Evolutionary conservation across 2,888 invertebrate genomes (phyloP), one percentile per base, ranked within the genome.

Genomic region (Gnatocerus cornutus): DNA sequence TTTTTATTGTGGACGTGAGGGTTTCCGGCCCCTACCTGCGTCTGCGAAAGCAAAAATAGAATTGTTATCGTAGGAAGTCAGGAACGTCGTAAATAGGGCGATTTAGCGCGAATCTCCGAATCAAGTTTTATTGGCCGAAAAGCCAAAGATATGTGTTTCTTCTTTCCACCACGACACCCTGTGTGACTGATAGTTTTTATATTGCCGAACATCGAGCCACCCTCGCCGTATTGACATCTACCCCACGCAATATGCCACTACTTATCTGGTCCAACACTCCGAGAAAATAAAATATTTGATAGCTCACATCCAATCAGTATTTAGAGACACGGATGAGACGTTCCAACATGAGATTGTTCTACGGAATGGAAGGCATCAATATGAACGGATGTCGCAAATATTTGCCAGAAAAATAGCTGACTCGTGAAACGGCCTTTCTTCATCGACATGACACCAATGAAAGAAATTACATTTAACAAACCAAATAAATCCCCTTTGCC

Each of bases 41-140:
- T 62, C 21, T 50, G 62, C 41, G 50, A 62, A 52, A 46, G 55
- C 74, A 78, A 76, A 80, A 81, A 82, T 79, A 80, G 80, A 83
- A 83, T 81, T 79, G 81, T 83, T 84, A 84, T 84, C 83, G 79
- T 77, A 50, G 74, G 68, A 72, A 79, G 82, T 80, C 82, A 82
- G 81, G 77, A 76, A 77, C 73, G 76, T 78, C 80, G 77, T 83
- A 83, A 83, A 83, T 82, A 81, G 77, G 78, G 77, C 82, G 81
- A 81, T 83, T 82, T 81, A 75, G 76, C 79, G 76, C 73, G 78
- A 79, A 80, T 81, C 80, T 81, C 80, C 82, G 82, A 84, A 84
- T 85, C 86, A 87, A 87, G 87, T 88, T 88, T 88, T 88, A 88
- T 88, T 88, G 87, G 85, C 86, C 87, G 88, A 88, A 88, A 88